Conservation (phyloP, 2,113 vertebrate species). For the Syngnathus typhle region DNA sequence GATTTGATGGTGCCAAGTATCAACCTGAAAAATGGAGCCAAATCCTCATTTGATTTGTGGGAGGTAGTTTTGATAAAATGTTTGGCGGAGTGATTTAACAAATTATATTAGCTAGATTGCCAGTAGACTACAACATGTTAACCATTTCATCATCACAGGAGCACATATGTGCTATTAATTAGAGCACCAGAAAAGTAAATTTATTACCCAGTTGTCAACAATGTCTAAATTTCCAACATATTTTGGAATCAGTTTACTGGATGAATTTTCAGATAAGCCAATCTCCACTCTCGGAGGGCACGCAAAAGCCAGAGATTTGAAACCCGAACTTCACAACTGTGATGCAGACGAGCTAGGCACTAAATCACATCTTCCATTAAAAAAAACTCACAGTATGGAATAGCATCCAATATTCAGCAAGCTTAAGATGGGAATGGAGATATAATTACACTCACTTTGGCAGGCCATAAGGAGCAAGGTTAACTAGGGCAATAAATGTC, state of each 20-base stretch:
- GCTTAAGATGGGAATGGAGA: constrained; percentile 15
- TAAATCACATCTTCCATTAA: too few relatives aligned
- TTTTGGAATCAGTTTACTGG: too few relatives aligned
- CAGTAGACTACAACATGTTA: not conserved
- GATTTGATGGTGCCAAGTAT: not conserved
- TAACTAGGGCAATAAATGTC: constrained; percentile 33
- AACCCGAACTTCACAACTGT: too few relatives aligned
- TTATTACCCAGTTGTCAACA: too few relatives aligned
- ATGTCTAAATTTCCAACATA: too few relatives aligned
- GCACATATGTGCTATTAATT: too few relatives aligned
- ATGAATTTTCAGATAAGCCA: too few relatives aligned
- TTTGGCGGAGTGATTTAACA: not conserved
- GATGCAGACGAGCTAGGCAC: too few relatives aligned
- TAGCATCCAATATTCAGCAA: not conserved
- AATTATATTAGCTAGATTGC: not conserved
- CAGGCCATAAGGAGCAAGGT: constrained; percentile 27
- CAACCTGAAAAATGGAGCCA: not conserved
- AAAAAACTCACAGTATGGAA: too few relatives aligned
- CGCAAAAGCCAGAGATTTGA: too few relatives aligned
- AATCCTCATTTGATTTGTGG: not conserved
- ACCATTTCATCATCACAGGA: not conserved
- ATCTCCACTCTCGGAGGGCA: too few relatives aligned
- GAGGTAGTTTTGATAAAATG: not conserved
- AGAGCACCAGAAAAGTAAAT: too few relatives aligned
- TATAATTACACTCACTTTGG: constrained; percentile 28